These are phyloP conservation scores for Ophion ventricosus DNA, from an alignment of 2,888 invertebrate genomes.

Conservation along the genomic window DNA sequence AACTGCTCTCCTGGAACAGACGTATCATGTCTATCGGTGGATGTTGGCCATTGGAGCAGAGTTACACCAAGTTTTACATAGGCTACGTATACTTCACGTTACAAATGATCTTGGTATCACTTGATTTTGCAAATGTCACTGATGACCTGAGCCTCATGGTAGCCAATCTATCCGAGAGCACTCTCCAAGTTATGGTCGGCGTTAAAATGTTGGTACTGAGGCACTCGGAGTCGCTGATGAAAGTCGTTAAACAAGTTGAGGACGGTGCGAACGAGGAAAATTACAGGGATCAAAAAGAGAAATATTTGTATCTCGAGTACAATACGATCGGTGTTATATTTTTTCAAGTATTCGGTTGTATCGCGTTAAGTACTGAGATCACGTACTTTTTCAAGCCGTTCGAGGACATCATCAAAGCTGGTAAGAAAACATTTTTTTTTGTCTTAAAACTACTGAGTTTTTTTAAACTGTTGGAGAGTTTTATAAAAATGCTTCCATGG, in stretches of 20 bases:
- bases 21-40: conserved; percentile 22
- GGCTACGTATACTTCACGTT: conserved; percentile 26
- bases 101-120: conserved; percentile 33
- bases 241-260: conserved; percentile 10
- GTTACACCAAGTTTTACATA: conserved; percentile 18
- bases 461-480: neutral
- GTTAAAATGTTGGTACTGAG: conserved; percentile 22
- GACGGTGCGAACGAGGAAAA: conserved; percentile 38
- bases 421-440: conserved; percentile 25
- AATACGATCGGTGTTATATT: conserved; percentile 52
- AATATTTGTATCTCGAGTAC: conserved; percentile 60
- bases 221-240: neutral
- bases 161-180: conserved; percentile 38
- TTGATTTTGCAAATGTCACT: conserved; percentile 33
- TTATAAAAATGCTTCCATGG: neutral
- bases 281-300: conserved; percentile 59
- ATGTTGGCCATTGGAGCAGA: conserved; percentile 27
- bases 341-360: conserved; percentile 30
- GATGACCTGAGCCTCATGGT: conserved; percentile 32
- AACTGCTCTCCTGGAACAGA: conserved; percentile 26
- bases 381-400: conserved; percentile 61
- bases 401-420: conserved; percentile 11
- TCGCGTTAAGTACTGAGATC: conserved; percentile 40
- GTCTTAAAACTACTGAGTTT: neutral
- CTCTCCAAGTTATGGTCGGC: conserved; percentile 9